Evolutionary conservation across 2,888 invertebrate species (phyloP), one percentile per base, ranked within the genome.

Genomic region (Galerucella calmariensis): DNA sequence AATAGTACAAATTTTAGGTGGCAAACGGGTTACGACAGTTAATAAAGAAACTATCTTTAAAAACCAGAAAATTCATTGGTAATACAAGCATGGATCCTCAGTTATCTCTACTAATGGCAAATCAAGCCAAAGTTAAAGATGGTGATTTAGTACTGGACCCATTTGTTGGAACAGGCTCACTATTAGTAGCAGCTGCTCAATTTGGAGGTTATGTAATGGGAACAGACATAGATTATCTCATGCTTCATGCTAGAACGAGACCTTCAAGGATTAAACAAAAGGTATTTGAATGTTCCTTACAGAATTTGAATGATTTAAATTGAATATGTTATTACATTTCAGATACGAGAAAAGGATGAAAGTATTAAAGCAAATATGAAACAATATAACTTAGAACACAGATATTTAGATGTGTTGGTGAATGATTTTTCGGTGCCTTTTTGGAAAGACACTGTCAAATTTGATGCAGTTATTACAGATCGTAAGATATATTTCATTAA

Each of bases 1-100:
- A 41, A 48, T 56, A 51, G 12, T 27, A 67, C 27, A 67, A 67
- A 46, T 63, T 27, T 20, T 59, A 97, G 97, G 88, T 99, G 82
- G 92, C 92, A 12, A 93, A 94, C 85, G 98, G 98, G 0, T 94
- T 96, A 83, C 90, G 97, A 27, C 92, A 94, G 78, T 88, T 94
- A 14, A 95, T 98, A 69, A 90, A 92, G 76, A 91, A 92, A 68
- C 92, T 96, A 78, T 96, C 97, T 0, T 87, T 99, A 48, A 97
- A 97, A 88, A 94, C 92, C 62, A 91, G 99, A 2, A 94, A 94
- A 87, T 99, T 99, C 87, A 98, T 99, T 83, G 97, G 98, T 14
- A 99, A 99, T 87, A 99, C 99, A 0, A 97, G 97, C 80, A 99
- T 99, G 99, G 99, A 99, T 86, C 94, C 99, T 0, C 95, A 96